Base-by-base conservation (phyloP, 2,113 vertebrate genomes). In the Cepphus grylle region DNA sequence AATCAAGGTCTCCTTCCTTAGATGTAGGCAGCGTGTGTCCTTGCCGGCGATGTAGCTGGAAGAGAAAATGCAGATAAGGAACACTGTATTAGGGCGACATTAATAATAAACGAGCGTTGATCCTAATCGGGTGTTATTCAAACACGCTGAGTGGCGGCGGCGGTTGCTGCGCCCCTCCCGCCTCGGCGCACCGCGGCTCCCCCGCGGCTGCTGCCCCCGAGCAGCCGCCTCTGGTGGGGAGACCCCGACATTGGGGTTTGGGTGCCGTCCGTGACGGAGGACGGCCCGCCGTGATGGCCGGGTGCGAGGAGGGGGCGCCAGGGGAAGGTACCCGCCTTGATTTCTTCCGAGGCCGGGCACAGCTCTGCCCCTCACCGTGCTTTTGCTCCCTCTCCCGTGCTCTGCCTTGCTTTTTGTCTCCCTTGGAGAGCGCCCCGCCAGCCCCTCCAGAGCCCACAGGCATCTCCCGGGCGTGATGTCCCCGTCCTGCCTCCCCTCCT, bases 51-150 rank as follows among this genome's bases (percentile, higher is more conserved):
- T 61, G 94, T 49, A 94, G 96, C 97, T 94, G 97, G 86, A 73
- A 96, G 97, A 95, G 90, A 96, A 96, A 94, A 96, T 7, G 29
- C 96, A 95, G 97, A 95, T 94, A 79, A 94, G 95, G 96, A 82
- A 36, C 81, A 81, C 92, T 89, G 93, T 94, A 49, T 94, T 91
- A 89, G 94, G 96, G 94, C 26, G 52, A 40, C 87, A 66, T 97
- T 95, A 96, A 98, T 98, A 97, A 98, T 95, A 96, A 91, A 97
- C 93, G 94, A 96, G 77, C 49, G 94, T 97, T 97, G 97, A 96
- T 97, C 95, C 92, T 97, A 90, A 95, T 42, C 90, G 93, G 96
- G 94, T 36, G 56, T 94, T 98, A 93, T 97, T 98, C 98, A 97
- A 97, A 94, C 96, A 95, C 27, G 27, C 7, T 15, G 93, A 78